Evolutionary conservation across 2,113 vertebrate genomes (phyloP).

Genomic region (Cromileptes altivelis): DNA sequence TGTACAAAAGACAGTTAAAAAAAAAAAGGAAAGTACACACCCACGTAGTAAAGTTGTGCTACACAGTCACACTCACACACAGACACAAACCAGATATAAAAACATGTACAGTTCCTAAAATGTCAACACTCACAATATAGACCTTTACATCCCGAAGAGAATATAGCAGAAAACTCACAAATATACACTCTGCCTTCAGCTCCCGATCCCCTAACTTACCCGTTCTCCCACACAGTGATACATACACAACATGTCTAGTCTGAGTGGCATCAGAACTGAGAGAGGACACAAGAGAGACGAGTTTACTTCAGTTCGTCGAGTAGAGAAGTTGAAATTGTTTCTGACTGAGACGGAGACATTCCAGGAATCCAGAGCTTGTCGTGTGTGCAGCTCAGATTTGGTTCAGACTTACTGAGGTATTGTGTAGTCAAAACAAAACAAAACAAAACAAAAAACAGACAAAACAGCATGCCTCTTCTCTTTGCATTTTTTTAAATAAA

Average conservation of each 20-base stretch:
- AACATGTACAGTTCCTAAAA: constrained; percentile 63
- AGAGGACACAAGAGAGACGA: constrained; percentile 44
- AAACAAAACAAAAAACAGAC: background rate
- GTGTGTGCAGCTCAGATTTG: constrained; percentile 54
- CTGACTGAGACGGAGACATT: constrained; percentile 50
- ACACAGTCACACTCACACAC: constrained; percentile 62
- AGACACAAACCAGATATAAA: constrained; percentile 67
- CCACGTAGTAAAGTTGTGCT: constrained; percentile 73
- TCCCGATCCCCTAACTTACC: background rate
- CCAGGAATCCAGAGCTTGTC: constrained; percentile 57
- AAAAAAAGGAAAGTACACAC: constrained; percentile 54
- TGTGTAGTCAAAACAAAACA: constrained; percentile 46
- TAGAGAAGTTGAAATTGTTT: constrained; percentile 43
- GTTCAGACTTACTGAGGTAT: constrained; percentile 72
- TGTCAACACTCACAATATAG: constrained; percentile 59
- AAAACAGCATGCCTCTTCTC: constrained; percentile 35
- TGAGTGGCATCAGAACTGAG: constrained; percentile 63
- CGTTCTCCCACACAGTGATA: constrained; percentile 51
- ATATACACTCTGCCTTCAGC: constrained; percentile 48
- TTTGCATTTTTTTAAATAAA: constrained; percentile 24
- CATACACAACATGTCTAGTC: constrained; percentile 45
- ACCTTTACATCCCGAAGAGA: constrained; percentile 68
- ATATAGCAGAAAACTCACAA: constrained; percentile 47
- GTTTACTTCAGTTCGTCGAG: constrained; percentile 48
- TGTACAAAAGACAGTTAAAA: constrained; percentile 68